These are phyloP conservation scores for Meriones unguiculatus DNA, from an alignment of 2,113 vertebrate genomes.

Conservation along the genomic window DNA sequence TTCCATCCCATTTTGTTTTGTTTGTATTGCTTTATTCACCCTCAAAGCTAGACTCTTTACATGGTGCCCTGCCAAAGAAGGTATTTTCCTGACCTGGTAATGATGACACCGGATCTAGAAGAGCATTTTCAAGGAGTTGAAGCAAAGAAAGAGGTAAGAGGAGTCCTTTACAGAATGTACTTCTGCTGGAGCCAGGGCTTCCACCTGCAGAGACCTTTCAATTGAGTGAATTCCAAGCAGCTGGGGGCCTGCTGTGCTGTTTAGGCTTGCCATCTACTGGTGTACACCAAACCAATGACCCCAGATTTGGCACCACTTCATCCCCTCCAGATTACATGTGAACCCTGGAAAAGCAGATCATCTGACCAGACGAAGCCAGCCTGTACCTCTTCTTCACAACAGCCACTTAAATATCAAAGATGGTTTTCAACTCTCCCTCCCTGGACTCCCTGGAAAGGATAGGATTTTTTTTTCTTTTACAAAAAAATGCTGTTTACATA, in stretches of 20 bases:
- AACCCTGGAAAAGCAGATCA: not conserved
- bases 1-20: not conserved
- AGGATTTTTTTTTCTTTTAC: not conserved
- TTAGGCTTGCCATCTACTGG: conserved; percentile 71
- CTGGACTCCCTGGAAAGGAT: not conserved
- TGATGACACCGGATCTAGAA: conserved; percentile 36
- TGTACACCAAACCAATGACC: conserved; percentile 13
- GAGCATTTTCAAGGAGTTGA: conserved; percentile 28
- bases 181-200: not conserved
- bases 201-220: not conserved
- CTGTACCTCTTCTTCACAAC: not conserved
- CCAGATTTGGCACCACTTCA: not conserved
- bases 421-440: not conserved
- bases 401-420: not conserved
- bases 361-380: not conserved
- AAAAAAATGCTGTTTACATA: not conserved
- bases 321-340: not conserved
- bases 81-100: conserved; percentile 20
- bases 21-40: not conserved
- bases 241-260: not conserved
- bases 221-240: not conserved
- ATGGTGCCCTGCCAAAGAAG: not conserved
- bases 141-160: conserved; percentile 29
- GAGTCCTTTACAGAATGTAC: not conserved
- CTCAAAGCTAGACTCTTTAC: not conserved